Percentiles rank a stretch among this genome's conserved stretches.
Evolutionary conservation across 1,140 invertebrate species (phyloP).

Genomic region (Meloidogyne chitwoodi): DNA sequence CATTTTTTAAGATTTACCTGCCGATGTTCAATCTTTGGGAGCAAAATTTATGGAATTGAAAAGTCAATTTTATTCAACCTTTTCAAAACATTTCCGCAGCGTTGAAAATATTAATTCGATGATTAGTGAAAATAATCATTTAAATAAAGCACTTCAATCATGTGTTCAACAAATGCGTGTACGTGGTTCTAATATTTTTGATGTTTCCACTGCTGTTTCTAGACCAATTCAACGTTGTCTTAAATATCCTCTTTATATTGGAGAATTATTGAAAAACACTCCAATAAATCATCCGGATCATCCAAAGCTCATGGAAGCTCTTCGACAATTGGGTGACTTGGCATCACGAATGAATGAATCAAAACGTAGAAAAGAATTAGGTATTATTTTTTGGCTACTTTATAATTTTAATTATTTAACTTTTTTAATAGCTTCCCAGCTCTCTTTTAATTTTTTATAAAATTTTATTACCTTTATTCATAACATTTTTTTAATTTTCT

Average conservation of each 20-base stretch:
- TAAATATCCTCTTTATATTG: constrained; percentile 54
- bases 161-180: constrained; percentile 41
- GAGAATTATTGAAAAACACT: constrained; percentile 46
- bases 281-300: constrained; percentile 49
- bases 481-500: constrained; percentile 6
- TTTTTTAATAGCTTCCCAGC: neutral
- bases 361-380: constrained; percentile 51
- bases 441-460: neutral
- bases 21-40: constrained; percentile 35
- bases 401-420: neutral
- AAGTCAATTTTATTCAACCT: constrained; percentile 43
- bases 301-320: constrained; percentile 50
- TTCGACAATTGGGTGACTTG: constrained; percentile 47
- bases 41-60: constrained; percentile 41
- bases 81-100: constrained; percentile 47
- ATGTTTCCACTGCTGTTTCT: constrained; percentile 44
- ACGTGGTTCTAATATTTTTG: constrained; percentile 44
- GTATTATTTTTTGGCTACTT: constrained; percentile 16
- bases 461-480: too few species aligned
- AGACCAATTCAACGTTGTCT: constrained; percentile 49
- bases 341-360: constrained; percentile 53
- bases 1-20: constrained; percentile 18
- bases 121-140: constrained; percentile 32
- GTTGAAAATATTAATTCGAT: constrained; percentile 46
- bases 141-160: constrained; percentile 34